Evolutionary conservation across 2,113 vertebrate species (phyloP).

Genomic region (Sitta europaea): DNA sequence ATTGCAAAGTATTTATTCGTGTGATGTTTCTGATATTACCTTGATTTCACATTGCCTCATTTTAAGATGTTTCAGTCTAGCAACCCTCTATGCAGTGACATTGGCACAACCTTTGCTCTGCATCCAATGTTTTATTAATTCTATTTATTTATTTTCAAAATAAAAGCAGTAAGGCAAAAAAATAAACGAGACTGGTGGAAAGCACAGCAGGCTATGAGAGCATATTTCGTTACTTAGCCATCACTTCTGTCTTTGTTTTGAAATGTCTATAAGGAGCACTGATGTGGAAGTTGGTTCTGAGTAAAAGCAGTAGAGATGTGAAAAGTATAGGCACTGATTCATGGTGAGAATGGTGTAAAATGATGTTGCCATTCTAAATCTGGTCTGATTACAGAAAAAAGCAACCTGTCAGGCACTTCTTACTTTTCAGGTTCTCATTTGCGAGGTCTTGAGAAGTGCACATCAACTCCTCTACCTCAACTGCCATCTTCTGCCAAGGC

Average conservation of each 20-base stretch:
- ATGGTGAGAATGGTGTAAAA: background rate
- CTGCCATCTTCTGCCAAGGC: background rate
- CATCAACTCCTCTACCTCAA: background rate
- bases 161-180: background rate
- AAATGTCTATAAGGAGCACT: background rate
- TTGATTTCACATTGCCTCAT: background rate
- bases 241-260: background rate
- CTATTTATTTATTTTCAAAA: background rate
- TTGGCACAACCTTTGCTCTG: background rate
- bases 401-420: background rate
- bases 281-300: background rate
- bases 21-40: background rate
- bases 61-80: background rate
- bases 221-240: background rate
- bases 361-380: background rate
- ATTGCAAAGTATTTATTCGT: background rate
- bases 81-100: background rate
- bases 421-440: background rate
- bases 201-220: background rate
- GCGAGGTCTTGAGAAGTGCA: background rate
- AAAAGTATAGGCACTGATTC: background rate
- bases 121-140: background rate
- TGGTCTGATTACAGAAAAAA: background rate
- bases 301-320: background rate
- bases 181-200: background rate